Evolutionary conservation across 2,888 invertebrate genomes (phyloP).

Genomic region (Ariolimax columbianus): DNA sequence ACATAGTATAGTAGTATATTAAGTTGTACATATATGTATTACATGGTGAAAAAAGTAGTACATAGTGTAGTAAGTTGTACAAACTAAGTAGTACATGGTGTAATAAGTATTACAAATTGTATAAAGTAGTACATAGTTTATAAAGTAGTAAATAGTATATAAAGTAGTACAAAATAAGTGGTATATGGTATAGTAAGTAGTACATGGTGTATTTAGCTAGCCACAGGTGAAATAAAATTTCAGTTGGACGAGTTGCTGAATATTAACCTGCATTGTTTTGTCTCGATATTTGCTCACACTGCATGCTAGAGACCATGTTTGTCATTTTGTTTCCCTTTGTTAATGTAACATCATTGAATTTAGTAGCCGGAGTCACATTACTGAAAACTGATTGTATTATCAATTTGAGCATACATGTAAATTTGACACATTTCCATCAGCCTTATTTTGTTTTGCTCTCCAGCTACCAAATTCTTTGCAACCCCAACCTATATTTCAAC

Average conservation of each 20-base stretch:
- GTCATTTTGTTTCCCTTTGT: not conserved
- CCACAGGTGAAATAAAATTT: too few species aligned
- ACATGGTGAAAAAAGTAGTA: not conserved
- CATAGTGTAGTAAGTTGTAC: not conserved
- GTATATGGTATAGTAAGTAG: too few species aligned
- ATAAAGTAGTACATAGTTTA: too few species aligned
- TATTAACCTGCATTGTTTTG: too few species aligned
- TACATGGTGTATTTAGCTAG: too few species aligned
- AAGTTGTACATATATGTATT: not conserved
- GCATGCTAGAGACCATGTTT: not conserved
- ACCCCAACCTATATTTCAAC: not conserved
- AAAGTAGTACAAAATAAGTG: too few species aligned
- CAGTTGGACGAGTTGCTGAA: too few species aligned
- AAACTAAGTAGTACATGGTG: not conserved
- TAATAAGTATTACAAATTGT: not conserved
- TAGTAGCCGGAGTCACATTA: too few species aligned
- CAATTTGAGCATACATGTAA: not conserved
- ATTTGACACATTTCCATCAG: too few species aligned
- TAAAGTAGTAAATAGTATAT: too few species aligned
- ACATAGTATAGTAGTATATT: not conserved
- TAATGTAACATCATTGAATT: not conserved
- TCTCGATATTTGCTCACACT: too few species aligned
- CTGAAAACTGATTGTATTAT: not conserved
- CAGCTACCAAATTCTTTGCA: conserved; percentile 44
- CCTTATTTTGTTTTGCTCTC: not conserved